A percentile compares a stretch with the other conserved stretches of the same genome.
Conservation (phyloP, 2,888 invertebrate species). For the Caenorhabditis afra region DNA sequence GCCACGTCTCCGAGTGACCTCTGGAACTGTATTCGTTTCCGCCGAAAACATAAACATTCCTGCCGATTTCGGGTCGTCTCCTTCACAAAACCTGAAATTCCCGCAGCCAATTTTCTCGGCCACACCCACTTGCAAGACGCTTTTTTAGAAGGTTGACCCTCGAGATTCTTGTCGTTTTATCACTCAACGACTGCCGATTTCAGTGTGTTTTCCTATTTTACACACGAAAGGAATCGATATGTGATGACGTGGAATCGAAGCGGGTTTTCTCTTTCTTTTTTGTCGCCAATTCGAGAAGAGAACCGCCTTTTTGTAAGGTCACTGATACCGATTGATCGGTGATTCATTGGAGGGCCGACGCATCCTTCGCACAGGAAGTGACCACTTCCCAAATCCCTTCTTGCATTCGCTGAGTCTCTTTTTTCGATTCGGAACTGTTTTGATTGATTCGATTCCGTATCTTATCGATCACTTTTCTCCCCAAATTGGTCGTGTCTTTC, state of each 20-base stretch:
- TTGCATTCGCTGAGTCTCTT: no score
- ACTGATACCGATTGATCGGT: slow-evolving; percentile 49
- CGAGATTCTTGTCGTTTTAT: slow-evolving; percentile 50
- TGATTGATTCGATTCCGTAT: neutral
- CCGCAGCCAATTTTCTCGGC: slow-evolving; percentile 13
- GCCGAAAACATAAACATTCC: slow-evolving; percentile 47
- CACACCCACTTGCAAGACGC: slow-evolving; percentile 27
- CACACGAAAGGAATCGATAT: neutral
- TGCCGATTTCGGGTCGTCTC: slow-evolving; percentile 18
- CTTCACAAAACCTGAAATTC: slow-evolving; percentile 50
- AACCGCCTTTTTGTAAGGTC: slow-evolving; percentile 34
- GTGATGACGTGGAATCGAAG: slow-evolving; percentile 14
- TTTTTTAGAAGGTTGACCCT: slow-evolving; percentile 1
- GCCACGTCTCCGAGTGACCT: slow-evolving; percentile 19
- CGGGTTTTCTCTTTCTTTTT: slow-evolving; percentile 18
- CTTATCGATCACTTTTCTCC: neutral
- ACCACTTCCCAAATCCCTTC: no score
- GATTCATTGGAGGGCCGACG: slow-evolving; percentile 23
- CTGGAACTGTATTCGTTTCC: no score
- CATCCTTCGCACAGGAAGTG: slow-evolving; percentile 22
- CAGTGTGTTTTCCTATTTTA: slow-evolving; percentile 6
- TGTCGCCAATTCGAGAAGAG: slow-evolving; percentile 12
- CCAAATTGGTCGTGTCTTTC: neutral
- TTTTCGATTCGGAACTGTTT: no score
- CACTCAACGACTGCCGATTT: slow-evolving; percentile 42